Conservation (phyloP, 92 coral and sea anemone genomes). For the Parazoanthus atlanticus region DNA sequence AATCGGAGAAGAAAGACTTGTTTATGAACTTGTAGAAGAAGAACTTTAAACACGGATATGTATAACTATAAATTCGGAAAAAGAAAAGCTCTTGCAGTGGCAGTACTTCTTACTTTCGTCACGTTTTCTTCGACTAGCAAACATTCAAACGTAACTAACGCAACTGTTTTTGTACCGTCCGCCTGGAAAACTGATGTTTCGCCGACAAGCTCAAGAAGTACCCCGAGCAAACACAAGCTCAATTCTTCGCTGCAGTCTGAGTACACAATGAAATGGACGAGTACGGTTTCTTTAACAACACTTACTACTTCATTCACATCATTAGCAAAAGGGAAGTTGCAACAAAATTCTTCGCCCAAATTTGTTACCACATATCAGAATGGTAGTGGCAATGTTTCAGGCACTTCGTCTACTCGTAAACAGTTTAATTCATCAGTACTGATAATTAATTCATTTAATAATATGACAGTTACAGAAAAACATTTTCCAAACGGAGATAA, state of each 20-base stretch:
- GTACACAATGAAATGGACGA: background rate
- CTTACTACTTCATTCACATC: background rate
- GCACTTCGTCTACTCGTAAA: background rate
- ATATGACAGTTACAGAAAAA: background rate
- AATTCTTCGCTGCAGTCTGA: constrained; percentile 6
- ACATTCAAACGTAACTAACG: background rate
- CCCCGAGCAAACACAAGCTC: background rate
- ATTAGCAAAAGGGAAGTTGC: background rate
- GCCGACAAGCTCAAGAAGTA: background rate
- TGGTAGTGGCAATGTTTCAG: background rate
- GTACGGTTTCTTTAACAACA: background rate
- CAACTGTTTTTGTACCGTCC: background rate
- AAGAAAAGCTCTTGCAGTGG: background rate
- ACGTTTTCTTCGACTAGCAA: background rate
- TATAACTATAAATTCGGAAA: background rate
- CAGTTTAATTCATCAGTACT: background rate
- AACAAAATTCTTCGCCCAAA: background rate
- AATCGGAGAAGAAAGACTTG: background rate
- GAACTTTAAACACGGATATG: background rate
- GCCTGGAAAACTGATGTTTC: background rate
- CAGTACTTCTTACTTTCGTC: background rate
- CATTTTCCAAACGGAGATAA: background rate
- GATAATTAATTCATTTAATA: background rate
- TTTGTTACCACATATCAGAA: background rate
- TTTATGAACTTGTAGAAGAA: background rate